Percentiles rank a stretch among this genome's conserved stretches.
phyloP scores from a whole-genome alignment of 2,888 invertebrate species.

The Hoplodrina ambigua region DNA sequence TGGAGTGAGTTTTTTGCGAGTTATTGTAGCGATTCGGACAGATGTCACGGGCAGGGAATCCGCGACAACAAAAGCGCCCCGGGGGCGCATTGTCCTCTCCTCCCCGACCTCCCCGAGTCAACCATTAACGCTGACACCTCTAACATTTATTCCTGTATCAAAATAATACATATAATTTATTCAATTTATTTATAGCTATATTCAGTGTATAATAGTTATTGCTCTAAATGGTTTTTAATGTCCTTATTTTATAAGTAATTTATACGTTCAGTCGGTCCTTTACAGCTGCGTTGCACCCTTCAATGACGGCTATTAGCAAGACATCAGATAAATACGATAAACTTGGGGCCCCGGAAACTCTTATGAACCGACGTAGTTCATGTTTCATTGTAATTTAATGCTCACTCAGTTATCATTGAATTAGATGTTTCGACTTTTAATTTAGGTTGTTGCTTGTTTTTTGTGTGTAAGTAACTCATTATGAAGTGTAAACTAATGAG shows the following conservation, averaged over 20 bases:
- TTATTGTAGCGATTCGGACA: conserved; percentile 89
- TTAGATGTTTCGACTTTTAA: conserved; percentile 51
- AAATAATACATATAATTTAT: conserved; percentile 87
- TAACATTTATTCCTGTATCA: conserved; percentile 85
- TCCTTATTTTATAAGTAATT: conserved; percentile 87
- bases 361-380: conserved; percentile 70
- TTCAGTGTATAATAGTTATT: conserved; percentile 84
- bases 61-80: conserved; percentile 86
- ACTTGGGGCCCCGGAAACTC: conserved; percentile 78
- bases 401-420: conserved; percentile 58
- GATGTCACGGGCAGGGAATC: conserved; percentile 88
- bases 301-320: conserved; percentile 84
- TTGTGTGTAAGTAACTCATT: conserved; percentile 19
- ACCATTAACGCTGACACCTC: conserved; percentile 88
- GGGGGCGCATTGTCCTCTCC: conserved; percentile 86
- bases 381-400: conserved; percentile 67
- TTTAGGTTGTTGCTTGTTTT: conserved; percentile 19
- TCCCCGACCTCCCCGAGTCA: conserved; percentile 80
- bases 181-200: conserved; percentile 85
- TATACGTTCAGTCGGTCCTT: conserved; percentile 77
- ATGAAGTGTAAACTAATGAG: conserved; percentile 18
- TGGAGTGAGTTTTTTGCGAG: conserved; percentile 87
- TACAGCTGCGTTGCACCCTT: conserved; percentile 87
- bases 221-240: conserved; percentile 90
- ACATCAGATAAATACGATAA: conserved; percentile 84